phyloP scores from a whole-genome alignment of 2,113 vertebrate genomes.

The Cyphomyrus discorhynchus region DNA sequence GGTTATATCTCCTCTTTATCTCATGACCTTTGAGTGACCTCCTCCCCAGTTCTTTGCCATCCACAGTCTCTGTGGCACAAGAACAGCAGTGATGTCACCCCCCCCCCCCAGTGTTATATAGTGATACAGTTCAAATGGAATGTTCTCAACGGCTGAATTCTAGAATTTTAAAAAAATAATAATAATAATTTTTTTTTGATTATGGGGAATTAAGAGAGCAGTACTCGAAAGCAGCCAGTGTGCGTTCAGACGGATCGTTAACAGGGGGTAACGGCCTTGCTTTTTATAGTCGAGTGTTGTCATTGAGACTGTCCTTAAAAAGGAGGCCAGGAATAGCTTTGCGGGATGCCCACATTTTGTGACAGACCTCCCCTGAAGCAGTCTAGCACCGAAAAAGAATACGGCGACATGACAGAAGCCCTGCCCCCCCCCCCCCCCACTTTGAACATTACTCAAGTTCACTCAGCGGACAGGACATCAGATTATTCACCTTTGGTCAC shows the following conservation, averaged over 20 bases:
- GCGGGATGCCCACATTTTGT: slow-evolving; percentile 2
- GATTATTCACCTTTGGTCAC: background rate
- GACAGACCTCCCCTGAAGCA: slow-evolving; percentile 21
- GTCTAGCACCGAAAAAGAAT: background rate
- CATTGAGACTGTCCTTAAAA: slow-evolving; percentile 17
- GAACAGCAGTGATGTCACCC: slow-evolving; percentile 2
- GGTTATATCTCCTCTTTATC: background rate
- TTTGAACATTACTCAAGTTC: background rate
- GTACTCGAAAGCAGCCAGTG: background rate
- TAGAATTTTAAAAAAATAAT: too few species aligned
- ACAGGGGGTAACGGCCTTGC: too few species aligned
- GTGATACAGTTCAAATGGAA: background rate
- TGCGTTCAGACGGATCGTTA: background rate
- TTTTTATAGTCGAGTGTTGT: background rate
- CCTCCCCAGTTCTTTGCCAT: background rate
- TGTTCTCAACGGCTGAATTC: background rate
- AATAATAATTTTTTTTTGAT: background rate
- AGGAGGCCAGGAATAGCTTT: slow-evolving; percentile 4
- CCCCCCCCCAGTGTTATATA: background rate
- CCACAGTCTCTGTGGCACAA: background rate
- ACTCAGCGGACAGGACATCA: background rate
- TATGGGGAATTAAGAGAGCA: background rate
- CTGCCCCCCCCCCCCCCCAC: background rate
- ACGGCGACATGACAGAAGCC: slow-evolving; percentile 11
- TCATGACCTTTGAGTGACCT: background rate